Conservation (phyloP, 1,140 invertebrate species). For the Drosophila takahashii region DNA sequence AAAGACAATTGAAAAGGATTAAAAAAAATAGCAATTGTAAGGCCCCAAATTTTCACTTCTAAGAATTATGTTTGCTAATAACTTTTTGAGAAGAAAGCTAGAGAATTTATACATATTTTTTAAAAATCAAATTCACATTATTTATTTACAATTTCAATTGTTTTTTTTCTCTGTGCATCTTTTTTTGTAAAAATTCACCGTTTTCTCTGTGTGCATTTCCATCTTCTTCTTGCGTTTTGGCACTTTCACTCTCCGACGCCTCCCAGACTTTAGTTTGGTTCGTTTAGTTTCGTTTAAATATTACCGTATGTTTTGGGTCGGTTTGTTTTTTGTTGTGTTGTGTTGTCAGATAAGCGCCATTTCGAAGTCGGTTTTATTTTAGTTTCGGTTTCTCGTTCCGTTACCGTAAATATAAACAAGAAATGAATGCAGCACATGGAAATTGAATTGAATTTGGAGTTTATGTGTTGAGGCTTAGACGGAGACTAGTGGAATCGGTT, state of each 20-base stretch:
- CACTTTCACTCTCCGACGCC: conserved; percentile 75
- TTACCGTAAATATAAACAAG: conserved; percentile 66
- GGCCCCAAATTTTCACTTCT: too few species aligned
- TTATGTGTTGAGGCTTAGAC: conserved; percentile 22
- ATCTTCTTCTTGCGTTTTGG: conserved; percentile 53
- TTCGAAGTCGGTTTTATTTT: conserved; percentile 41
- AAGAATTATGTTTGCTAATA: too few species aligned
- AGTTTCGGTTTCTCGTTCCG: conserved; percentile 7
- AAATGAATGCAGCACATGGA: conserved; percentile 43
- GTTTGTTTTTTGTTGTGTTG: conserved; percentile 19
- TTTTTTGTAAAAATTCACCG: not conserved
- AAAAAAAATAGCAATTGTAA: too few species aligned
- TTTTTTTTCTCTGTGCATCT: not conserved
- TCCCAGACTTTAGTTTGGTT: conserved; percentile 39
- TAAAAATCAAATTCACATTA: too few species aligned
- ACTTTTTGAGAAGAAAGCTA: too few species aligned
- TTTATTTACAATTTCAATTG: too few species aligned
- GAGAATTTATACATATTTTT: too few species aligned
- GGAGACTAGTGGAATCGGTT: conserved; percentile 32
- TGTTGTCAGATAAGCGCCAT: conserved; percentile 57
- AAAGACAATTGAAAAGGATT: too few species aligned
- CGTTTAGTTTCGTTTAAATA: conserved; percentile 67
- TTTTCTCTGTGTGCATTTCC: conserved; percentile 16
- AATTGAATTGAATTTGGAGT: conserved; percentile 38
- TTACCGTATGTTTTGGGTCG: conserved; percentile 61